Evolutionary conservation across 2,797 vertebrate genomes (phyloP), one percentile per base, ranked within the genome.

Genomic region (Acipenser transmontanus): DNA sequence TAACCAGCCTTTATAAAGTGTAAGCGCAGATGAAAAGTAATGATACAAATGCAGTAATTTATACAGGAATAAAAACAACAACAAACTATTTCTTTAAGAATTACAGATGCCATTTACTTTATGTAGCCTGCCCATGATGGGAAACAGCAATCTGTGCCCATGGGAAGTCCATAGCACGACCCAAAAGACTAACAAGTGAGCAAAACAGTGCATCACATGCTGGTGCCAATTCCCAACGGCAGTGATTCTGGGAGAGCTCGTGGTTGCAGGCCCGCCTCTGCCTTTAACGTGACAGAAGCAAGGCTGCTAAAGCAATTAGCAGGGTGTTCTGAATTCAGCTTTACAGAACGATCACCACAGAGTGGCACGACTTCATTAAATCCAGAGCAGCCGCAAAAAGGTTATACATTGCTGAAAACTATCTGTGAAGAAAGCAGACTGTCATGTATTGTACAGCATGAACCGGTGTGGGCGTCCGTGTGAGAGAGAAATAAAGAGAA

Each of bases 381-480:
- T 14, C 5, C 12, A n/a, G 14, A 8, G 6, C 12, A 57, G 11
- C 7, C 2, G 1, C 12, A 57, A 57, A 57, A 57, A 57, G 54
- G 54, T 57, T 57, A 57, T 13, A 11, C 59, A 50, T 14, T 13
- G 13, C 7, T 12, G 66, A 7, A 54, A 48, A 50, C 47, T 61
- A n/a, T 6, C 8, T 61, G 50, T 76, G 63, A 72, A 67, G 49
- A 78, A 74, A 72, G 75, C 80, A 84, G 82, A 79, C 75, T 77
- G 76, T 79, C 80, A 75, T 79, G 79, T 83, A 79, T 81, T 82
- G 78, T 72, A 81, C 81, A 81, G 74, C 74, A 78, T 66, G 81
- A 76, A 81, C 34, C 34, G 34, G 34, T 4, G 34, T 4, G 34
- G 34, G 34, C 34, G 34, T 57, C 7, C 2, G 54, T 57, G 54